These are phyloP conservation scores for Cyprinodon tularosa DNA, from an alignment of 2,113 vertebrate species.

Conservation along the genomic window DNA sequence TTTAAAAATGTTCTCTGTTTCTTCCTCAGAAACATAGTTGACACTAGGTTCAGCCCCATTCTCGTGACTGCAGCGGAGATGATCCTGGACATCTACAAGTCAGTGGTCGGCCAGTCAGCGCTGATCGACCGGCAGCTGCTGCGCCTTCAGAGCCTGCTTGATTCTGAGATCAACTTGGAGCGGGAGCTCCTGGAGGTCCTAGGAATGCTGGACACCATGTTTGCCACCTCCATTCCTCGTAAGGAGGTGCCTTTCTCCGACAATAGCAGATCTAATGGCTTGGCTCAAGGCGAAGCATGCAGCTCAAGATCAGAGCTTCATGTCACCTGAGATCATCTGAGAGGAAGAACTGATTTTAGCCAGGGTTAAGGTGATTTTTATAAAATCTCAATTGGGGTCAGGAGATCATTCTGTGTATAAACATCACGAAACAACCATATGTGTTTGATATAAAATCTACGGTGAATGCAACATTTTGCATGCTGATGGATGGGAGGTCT, in stretches of 20 bases:
- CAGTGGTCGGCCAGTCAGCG: slow-evolving; percentile 87
- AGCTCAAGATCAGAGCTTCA: slow-evolving; percentile 51
- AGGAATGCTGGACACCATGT: slow-evolving; percentile 96
- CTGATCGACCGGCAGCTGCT: slow-evolving; percentile 90
- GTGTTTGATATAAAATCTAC: not conserved
- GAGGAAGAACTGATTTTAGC: slow-evolving; percentile 4
- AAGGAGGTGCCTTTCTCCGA: slow-evolving; percentile 58
- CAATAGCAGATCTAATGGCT: slow-evolving; percentile 52
- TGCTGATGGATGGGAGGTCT: not conserved
- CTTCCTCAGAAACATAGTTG: slow-evolving; percentile 84
- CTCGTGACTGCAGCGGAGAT: slow-evolving; percentile 88
- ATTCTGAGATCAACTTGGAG: slow-evolving; percentile 91
- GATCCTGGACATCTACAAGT: slow-evolving; percentile 89
- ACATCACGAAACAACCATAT: slow-evolving; percentile 20
- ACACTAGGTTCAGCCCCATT: slow-evolving; percentile 87
- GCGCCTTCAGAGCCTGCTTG: slow-evolving; percentile 86
- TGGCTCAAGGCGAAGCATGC: slow-evolving; percentile 38
- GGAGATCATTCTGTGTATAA: not conserved
- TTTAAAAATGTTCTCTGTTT: not conserved
- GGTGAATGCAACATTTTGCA: not conserved
- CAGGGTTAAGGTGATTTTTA: slow-evolving; percentile 24
- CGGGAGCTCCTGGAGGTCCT: slow-evolving; percentile 91
- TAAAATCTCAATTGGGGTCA: slow-evolving; percentile 19
- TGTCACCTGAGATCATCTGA: slow-evolving; percentile 48
- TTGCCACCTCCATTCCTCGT: slow-evolving; percentile 87